These are phyloP conservation scores for Guaruba guarouba DNA, from an alignment of 2,113 vertebrate genomes.

Conservation along the genomic window DNA sequence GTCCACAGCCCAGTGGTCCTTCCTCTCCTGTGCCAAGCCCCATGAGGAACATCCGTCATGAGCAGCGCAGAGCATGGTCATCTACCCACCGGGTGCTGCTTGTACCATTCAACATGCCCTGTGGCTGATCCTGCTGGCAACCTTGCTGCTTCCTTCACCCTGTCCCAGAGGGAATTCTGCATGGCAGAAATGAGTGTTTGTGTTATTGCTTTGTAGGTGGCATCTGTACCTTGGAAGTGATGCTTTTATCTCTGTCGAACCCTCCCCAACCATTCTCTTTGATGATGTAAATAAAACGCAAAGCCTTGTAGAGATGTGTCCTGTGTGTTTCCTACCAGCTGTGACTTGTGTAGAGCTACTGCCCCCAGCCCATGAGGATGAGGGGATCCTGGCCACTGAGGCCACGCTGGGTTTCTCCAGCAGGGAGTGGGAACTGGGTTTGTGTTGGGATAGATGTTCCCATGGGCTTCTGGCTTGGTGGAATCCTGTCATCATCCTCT, in stretches of 20 bases:
- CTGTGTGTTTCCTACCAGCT: neutral
- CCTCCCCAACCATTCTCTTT: accelerated
- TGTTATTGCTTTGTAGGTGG: neutral
- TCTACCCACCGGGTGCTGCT: accelerated
- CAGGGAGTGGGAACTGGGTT: neutral
- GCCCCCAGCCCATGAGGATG: neutral
- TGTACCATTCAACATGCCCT: accelerated
- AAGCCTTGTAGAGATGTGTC: neutral
- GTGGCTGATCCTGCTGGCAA: accelerated
- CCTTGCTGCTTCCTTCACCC: neutral
- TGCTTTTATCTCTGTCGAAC: neutral
- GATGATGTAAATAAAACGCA: neutral
- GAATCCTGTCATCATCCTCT: neutral
- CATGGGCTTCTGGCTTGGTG: neutral
- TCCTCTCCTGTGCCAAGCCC: neutral
- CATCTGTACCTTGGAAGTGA: neutral
- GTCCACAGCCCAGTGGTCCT: accelerated
- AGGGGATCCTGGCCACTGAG: neutral
- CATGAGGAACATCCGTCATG: accelerated
- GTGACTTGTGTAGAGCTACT: neutral
- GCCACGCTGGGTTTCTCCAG: neutral
- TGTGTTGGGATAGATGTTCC: neutral
- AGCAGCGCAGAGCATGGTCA: neutral
- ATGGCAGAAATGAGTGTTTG: neutral
- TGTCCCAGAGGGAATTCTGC: neutral